phyloP scores from a whole-genome alignment of 1,140 invertebrate genomes.

The Bradysia coprophila region DNA sequence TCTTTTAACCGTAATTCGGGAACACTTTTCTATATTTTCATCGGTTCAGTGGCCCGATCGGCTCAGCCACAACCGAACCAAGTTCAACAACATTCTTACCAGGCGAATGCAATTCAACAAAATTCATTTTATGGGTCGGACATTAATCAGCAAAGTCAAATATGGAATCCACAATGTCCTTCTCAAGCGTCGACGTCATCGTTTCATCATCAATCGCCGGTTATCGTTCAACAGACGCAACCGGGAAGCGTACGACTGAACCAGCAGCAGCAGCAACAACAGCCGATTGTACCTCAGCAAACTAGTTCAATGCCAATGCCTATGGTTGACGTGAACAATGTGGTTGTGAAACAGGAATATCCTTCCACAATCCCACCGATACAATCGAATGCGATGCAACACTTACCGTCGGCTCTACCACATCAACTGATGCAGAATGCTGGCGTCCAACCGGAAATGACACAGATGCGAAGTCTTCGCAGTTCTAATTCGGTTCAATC shows the following conservation, averaged over 20 bases:
- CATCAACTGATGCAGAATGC: no score
- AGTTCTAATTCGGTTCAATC: no score
- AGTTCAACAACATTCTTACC: conserved; percentile 1
- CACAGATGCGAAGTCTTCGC: no score
- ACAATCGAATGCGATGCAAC: no score
- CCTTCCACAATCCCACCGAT: not conserved
- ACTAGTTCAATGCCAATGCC: not conserved
- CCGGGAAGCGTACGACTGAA: not conserved
- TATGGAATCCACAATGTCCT: not conserved
- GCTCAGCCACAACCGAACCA: conserved; percentile 10
- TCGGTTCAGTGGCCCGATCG: no score
- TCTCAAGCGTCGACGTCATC: no score
- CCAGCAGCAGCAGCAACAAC: conserved; percentile 3
- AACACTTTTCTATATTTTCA: not conserved
- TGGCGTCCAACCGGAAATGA: no score
- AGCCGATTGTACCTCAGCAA: not conserved
- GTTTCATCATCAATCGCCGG: conserved; percentile 1
- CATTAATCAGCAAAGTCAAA: no score
- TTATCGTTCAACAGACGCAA: not conserved
- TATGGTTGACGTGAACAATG: not conserved
- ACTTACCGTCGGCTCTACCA: no score
- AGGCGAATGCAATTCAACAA: conserved; percentile 4
- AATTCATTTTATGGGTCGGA: conserved; percentile 2
- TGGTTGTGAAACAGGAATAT: not conserved
- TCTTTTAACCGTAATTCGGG: not conserved